Conservation (phyloP, 1,140 invertebrate genomes). For the Lordiphosa clarofinis region DNA sequence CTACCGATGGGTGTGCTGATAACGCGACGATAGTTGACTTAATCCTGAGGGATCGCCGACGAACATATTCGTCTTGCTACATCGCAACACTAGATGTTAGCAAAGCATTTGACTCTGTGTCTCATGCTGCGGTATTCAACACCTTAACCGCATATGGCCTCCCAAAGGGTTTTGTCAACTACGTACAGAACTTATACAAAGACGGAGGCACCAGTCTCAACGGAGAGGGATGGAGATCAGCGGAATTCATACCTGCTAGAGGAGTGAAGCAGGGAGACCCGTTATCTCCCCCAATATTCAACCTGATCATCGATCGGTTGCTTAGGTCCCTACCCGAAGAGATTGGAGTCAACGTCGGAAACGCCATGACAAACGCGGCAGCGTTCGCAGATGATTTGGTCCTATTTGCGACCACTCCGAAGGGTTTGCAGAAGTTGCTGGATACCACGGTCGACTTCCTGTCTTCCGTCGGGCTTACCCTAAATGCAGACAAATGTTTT, state of each 20-base stretch:
- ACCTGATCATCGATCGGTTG: constrained; percentile 19
- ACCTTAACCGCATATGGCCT: constrained; percentile 12
- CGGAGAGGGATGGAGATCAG: constrained; percentile 11
- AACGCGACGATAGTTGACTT: constrained; percentile 32
- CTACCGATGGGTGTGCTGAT: constrained; percentile 30
- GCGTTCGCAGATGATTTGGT: constrained; percentile 16
- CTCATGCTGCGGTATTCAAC: background rate
- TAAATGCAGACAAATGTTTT: too few relatives aligned
- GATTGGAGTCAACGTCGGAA: constrained; percentile 16
- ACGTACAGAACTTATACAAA: constrained; percentile 4
- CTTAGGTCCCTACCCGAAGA: constrained; percentile 14
- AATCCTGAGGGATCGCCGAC: constrained; percentile 19
- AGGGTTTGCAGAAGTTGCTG: constrained; percentile 1
- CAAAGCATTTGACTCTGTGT: constrained; percentile 18
- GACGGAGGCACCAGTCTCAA: constrained; percentile 10
- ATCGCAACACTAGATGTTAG: constrained; percentile 21
- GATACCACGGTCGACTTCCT: constrained; percentile 17
- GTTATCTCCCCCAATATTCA: constrained; percentile 19
- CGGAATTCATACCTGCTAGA: constrained; percentile 7
- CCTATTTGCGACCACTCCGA: constrained; percentile 4
- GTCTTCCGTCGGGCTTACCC: constrained; percentile 10
- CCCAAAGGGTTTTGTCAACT: constrained; percentile 17
- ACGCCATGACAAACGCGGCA: background rate
- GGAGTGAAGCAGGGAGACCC: constrained; percentile 25
- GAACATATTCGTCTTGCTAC: constrained; percentile 13